These are phyloP conservation scores for Acanthaster planci DNA, from an alignment of 35 echinoderm and acorn worm genomes.

Conservation along the genomic window DNA sequence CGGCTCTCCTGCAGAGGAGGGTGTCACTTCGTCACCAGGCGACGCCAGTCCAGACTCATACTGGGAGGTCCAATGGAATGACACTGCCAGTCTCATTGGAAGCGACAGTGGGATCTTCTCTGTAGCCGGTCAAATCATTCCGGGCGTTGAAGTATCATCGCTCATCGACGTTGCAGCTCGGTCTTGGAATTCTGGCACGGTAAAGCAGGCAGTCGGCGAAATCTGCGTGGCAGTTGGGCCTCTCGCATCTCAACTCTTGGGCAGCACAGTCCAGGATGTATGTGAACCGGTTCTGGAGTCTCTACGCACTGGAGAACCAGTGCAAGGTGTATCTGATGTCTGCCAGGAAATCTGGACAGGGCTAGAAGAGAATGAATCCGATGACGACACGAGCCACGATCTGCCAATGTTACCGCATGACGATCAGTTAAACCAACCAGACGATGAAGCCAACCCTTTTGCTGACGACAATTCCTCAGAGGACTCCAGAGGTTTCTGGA, in stretches of 20 bases:
- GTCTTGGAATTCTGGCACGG: background rate
- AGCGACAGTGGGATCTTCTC: background rate
- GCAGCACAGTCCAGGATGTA: background rate
- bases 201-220: background rate
- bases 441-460: no score
- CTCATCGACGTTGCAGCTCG: background rate
- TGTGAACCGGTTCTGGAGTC: slow-evolving; percentile 2
- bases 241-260: background rate
- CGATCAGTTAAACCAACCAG: no score
- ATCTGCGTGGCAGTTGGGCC: background rate
- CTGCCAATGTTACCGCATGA: no score
- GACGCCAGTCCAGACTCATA: background rate
- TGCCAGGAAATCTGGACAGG: background rate
- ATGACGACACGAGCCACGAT: background rate
- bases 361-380: background rate
- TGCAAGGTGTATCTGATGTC: background rate
- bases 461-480: background rate
- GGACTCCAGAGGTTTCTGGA: background rate
- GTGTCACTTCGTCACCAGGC: background rate
- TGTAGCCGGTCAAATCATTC: background rate
- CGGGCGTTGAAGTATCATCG: background rate
- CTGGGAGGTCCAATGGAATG: background rate
- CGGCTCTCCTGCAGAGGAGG: background rate
- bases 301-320: background rate
- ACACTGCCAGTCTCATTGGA: background rate